Percentiles rank a stretch among this genome's conserved stretches.
These are phyloP conservation scores for Hormaphis cornu DNA, from an alignment of 1,140 invertebrate genomes.

Conservation along the genomic window DNA sequence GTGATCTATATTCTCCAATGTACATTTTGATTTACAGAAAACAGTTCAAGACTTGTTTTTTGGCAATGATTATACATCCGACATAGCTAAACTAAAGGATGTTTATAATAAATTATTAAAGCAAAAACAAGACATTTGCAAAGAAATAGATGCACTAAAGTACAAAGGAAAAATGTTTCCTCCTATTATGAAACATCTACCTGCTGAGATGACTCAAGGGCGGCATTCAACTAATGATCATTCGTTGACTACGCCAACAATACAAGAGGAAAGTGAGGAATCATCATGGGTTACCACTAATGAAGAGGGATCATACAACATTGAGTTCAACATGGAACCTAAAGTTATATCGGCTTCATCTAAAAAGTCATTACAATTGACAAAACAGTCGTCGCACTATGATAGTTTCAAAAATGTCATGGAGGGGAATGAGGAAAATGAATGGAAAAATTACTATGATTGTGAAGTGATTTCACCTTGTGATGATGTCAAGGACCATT, in stretches of 20 bases:
- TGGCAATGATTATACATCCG: neutral
- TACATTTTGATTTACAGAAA: too few species aligned
- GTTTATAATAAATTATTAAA: neutral
- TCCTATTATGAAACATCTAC: neutral
- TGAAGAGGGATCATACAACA: neutral
- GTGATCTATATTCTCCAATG: neutral
- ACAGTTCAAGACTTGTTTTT: neutral
- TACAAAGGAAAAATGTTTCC: slow-evolving; percentile 21
- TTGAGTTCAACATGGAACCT: neutral
- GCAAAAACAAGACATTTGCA: neutral
- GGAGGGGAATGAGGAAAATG: neutral
- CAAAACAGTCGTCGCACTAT: neutral
- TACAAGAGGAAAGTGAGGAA: neutral
- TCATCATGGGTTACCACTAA: neutral
- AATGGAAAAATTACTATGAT: neutral
- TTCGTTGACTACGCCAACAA: neutral
- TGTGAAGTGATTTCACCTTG: neutral
- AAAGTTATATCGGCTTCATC: neutral
- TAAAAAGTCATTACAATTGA: neutral
- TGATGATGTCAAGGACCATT: too few species aligned
- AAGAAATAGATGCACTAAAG: neutral
- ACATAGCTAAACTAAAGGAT: neutral
- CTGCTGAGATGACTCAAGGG: neutral
- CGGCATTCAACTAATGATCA: neutral
- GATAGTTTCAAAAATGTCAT: neutral